Conservation (phyloP, 2,113 vertebrate genomes). For the Ctenomys sociabilis region DNA sequence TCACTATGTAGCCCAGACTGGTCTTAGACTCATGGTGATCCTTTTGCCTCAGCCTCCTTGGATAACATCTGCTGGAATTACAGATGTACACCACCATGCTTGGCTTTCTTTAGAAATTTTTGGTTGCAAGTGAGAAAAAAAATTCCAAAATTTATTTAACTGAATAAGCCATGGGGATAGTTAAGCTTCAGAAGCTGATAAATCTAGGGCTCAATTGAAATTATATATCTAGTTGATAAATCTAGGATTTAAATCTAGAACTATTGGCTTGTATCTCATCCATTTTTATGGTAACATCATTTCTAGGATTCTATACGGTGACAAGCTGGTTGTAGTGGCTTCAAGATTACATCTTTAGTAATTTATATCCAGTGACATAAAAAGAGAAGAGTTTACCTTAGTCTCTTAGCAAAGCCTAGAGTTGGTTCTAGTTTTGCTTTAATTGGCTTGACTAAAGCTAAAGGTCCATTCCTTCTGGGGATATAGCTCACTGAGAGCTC, state of each 20-base stretch:
- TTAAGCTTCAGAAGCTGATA: neutral
- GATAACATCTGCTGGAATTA: neutral
- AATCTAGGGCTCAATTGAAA: neutral
- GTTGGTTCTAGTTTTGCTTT: neutral
- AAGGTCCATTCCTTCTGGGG: neutral
- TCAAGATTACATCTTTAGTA: neutral
- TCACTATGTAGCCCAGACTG: neutral
- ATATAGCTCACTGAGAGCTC: neutral
- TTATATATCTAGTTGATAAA: too few species aligned
- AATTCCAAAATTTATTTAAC: neutral
- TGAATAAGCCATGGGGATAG: neutral
- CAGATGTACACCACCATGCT: neutral
- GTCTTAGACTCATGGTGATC: neutral
- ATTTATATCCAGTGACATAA: neutral
- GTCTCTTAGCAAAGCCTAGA: neutral
- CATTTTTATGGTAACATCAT: neutral
- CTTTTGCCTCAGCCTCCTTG: neutral
- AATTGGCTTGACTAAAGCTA: neutral
- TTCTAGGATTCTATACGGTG: neutral
- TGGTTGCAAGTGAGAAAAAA: slow-evolving; percentile 11
- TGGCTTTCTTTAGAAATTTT: neutral
- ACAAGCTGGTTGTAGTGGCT: neutral
- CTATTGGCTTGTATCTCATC: neutral
- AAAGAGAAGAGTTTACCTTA: neutral
- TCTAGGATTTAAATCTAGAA: too few species aligned